Base-by-base conservation (phyloP, 1,140 invertebrate genomes). In the Hydropsyche tenuis region DNA sequence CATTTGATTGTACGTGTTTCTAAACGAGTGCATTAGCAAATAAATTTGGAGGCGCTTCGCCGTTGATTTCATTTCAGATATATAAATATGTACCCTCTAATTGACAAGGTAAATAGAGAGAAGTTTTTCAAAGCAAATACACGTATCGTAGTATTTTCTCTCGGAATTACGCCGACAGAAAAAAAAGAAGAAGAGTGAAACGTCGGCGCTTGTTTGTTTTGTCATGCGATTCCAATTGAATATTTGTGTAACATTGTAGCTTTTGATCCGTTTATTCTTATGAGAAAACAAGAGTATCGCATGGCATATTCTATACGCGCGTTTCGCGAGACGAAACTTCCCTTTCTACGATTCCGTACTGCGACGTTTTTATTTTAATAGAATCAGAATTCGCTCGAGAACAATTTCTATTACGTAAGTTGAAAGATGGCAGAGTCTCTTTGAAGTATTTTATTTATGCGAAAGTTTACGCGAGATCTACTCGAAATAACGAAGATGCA, bases 401-500 rank as follows among this genome's bases (percentile, higher is more conserved):
- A n/a, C n/a, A n/a, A n/a, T n/a, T n/a, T n/a, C n/a, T n/a, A n/a
- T n/a, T n/a, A n/a, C n/a, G n/a, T n/a, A n/a, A n/a, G n/a, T n/a
- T n/a, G n/a, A n/a, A n/a, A n/a, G n/a, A n/a, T 37, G 30, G 30
- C 3, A 9, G 30, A 37, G 30, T 48, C 45, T 4, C 16, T 48
- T 48, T 48, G 45, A 48, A 48, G 45, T 3, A 48, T 48, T 16
- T 12, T 48, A 18, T 69, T 69, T 69, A 69, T 51, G 25, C 23
- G 22, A 42, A 46, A 48, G 23, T 69, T 70, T 56, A 70, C 68
- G 68, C 68, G 25, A 51, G 68, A 70, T 30, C 46, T 37, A 51
- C 23, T 56, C 68, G 46, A 70, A 70, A 70, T 70, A 70, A 70
- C 25, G 68, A 70, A 56, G 68, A 22, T 60, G 23, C 56, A 22